These are phyloP conservation scores for Myotis findleyi DNA, from an alignment of 2,797 vertebrate species.

Conservation along the genomic window DNA sequence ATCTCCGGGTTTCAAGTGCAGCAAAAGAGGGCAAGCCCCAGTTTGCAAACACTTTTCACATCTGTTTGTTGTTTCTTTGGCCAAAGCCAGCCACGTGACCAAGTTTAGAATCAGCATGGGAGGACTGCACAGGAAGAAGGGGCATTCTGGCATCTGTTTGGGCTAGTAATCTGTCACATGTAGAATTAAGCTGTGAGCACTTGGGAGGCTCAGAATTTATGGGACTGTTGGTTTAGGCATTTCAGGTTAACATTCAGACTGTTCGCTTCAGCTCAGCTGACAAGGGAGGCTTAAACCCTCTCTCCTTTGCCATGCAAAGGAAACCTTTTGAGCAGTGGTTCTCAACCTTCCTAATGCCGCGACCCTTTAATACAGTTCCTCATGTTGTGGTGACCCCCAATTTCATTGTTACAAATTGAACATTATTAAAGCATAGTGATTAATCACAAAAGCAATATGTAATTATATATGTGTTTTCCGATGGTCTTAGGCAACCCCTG, in stretches of 20 bases:
- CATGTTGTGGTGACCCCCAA: no score
- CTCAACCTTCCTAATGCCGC: no score
- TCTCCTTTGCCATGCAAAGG: neutral
- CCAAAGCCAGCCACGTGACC: neutral
- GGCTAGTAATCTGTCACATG: neutral
- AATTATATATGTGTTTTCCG: no score
- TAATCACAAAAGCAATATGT: no score
- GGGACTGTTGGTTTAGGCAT: neutral
- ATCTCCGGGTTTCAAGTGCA: neutral
- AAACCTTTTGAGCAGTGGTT: neutral
- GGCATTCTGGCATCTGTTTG: neutral
- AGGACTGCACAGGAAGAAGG: neutral
- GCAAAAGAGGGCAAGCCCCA: neutral
- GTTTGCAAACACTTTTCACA: neutral
- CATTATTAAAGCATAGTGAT: no score
- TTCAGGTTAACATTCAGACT: neutral
- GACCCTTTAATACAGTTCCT: no score
- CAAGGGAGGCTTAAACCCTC: neutral
- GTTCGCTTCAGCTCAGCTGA: neutral
- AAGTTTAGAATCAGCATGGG: neutral
- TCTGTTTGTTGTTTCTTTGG: neutral
- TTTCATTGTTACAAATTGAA: no score
- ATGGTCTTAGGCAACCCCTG: no score
- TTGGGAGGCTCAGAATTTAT: neutral
- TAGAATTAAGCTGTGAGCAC: neutral